These are phyloP conservation scores for Dinoponera quadriceps DNA, from an alignment of 1,140 invertebrate genomes.

Conservation along the genomic window DNA sequence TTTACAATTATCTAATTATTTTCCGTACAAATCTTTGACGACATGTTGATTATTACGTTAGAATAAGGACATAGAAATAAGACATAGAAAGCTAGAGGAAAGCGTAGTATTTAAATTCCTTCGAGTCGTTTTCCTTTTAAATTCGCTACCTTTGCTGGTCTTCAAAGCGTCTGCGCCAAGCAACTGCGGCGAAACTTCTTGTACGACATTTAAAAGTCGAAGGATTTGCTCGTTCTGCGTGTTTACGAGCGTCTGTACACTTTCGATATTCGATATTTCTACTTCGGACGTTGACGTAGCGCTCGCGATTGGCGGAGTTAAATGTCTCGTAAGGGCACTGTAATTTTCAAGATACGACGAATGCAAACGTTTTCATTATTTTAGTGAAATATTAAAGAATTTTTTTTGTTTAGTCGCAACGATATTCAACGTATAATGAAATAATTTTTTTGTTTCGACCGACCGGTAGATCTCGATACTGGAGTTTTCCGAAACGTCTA, in stretches of 20 bases:
- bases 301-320: constrained; percentile 71
- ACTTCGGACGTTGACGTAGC: constrained; percentile 47
- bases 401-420: not conserved
- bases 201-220: constrained; percentile 79
- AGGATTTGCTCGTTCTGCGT: constrained; percentile 83
- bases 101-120: not conserved
- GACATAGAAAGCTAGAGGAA: not conserved
- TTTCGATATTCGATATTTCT: constrained; percentile 77
- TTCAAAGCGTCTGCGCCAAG: constrained; percentile 82
- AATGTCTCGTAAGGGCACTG: constrained; percentile 77
- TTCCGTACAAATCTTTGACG: not conserved
- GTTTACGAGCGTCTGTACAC: constrained; percentile 83
- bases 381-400: too few relatives aligned
- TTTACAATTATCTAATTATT: constrained; percentile 1
- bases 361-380: not conserved
- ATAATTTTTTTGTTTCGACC: too few relatives aligned
- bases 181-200: constrained; percentile 81
- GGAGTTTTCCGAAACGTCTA: constrained; percentile 85
- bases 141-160: constrained; percentile 61
- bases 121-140: too few relatives aligned
- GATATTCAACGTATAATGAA: too few relatives aligned
- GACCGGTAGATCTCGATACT: constrained; percentile 86
- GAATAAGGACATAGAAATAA: not conserved
- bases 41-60: not conserved
- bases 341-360: constrained; percentile 24